Evolutionary conservation across 2,797 vertebrate species (phyloP), one percentile per base, ranked within the genome.

Genomic region (Lepidocolaptes lacrymiger): DNA sequence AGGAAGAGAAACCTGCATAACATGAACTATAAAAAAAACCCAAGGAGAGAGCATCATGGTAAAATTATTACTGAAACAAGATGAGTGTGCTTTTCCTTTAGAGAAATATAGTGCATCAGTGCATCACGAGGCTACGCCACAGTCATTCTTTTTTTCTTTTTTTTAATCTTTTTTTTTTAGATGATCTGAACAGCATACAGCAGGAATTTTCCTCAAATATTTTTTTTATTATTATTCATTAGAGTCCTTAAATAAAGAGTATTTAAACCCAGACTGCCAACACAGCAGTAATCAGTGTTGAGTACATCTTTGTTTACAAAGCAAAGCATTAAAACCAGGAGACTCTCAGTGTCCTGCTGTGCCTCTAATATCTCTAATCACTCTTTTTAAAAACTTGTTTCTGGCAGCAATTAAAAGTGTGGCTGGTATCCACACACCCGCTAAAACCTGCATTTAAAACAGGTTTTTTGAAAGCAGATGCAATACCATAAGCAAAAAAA

Each of bases 271-370:
- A 88, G 73, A 63, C 32, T 84, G 27, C 23, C 58, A 88, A 39
- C 41, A 52, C 58, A 84, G 36, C 61, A 69, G 30, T 61, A 78
- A 61, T 30, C 43, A 55, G 27, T 17, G 28, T 3, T 43, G 41
- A 77, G 79, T 39, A 81, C 51, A 43, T 27, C 5, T 88, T 78
- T 77, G 28, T 63, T 92, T 90, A 72, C 12, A 80, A 79, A 93
- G 56, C 21, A 84, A 91, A 91, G 34, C 49, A 24, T 55, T 94
- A 87, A 88, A 75, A 16, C 24, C 14, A 48, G 32, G 51, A 63
- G 7, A 41, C 36, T 78, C 81, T 67, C 12, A 62, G 67, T 44
- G 15, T 46, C 62, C 43, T 41, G 8, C 44, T 90, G 24, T 55
- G 73, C 67, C 71, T 66, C 21, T 48, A 7, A 5, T 54, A 49